Evolutionary conservation across 2,888 invertebrate genomes (phyloP).

Genomic region (Ectobius pallidus): DNA sequence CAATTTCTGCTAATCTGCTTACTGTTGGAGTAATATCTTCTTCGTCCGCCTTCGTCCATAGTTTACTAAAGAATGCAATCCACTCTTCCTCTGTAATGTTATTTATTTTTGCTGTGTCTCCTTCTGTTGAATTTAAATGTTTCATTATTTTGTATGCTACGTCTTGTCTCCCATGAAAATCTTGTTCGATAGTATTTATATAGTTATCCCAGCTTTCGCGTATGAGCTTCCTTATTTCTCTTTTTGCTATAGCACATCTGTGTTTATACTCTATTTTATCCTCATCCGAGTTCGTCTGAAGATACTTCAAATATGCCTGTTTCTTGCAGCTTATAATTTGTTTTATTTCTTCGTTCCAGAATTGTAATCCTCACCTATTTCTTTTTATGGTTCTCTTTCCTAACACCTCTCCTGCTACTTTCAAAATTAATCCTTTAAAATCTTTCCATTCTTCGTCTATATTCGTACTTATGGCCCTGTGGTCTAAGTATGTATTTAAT

Average conservation of each 20-base stretch:
- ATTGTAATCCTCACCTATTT: not conserved
- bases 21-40: not conserved
- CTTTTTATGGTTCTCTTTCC: not conserved
- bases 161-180: not conserved
- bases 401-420: not conserved
- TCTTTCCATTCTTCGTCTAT: no score
- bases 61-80: not conserved
- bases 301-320: not conserved
- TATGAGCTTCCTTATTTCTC: not conserved
- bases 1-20: not conserved
- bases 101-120: not conserved
- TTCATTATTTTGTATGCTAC: not conserved
- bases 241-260: not conserved
- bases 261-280: constrained; percentile 9
- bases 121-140: not conserved
- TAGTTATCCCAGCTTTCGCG: not conserved
- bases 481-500: constrained; percentile 1
- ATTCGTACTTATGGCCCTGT: not conserved
- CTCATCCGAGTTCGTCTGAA: not conserved
- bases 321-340: not conserved
- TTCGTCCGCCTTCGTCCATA: not conserved
- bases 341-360: not conserved
- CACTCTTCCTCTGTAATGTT: not conserved
- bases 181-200: constrained; percentile 3
- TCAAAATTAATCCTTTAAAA: no score